phyloP scores from a whole-genome alignment of 2,888 invertebrate genomes.

The Oxystoma pomonae region DNA sequence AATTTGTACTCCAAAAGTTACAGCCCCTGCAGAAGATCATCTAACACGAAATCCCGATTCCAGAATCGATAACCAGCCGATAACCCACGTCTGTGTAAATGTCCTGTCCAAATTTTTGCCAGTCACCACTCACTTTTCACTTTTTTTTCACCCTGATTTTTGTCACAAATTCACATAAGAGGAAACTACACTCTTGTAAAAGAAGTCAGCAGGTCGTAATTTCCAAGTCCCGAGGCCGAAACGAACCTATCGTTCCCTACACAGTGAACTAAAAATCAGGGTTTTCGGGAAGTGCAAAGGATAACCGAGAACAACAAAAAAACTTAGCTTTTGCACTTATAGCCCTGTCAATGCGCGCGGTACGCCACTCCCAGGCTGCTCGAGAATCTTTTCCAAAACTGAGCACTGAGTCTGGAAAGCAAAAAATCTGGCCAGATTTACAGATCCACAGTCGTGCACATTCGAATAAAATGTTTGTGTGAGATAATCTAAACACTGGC shows the following conservation, averaged over 20 bases:
- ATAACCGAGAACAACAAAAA: not conserved
- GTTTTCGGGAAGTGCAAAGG: not conserved
- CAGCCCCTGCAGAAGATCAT: not conserved
- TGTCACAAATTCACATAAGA: not conserved
- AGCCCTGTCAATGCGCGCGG: slow-evolving; percentile 28
- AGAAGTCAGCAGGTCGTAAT: too few species aligned
- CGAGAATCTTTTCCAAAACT: slow-evolving; percentile 4
- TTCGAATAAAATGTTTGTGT: slow-evolving; percentile 14
- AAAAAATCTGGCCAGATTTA: not conserved
- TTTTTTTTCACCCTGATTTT: not conserved
- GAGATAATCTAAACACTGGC: slow-evolving; percentile 21
- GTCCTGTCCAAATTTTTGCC: not conserved
- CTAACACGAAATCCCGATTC: not conserved
- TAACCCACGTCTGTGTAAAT: not conserved
- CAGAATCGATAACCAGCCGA: not conserved
- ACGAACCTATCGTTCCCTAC: not conserved
- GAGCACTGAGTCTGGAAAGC: not conserved
- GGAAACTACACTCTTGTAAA: too few species aligned
- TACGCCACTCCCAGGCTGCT: slow-evolving; percentile 37
- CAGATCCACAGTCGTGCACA: slow-evolving; percentile 18
- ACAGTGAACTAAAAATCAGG: not conserved
- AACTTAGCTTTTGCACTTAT: slow-evolving; percentile 12
- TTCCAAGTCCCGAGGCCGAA: not conserved
- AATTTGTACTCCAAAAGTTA: not conserved
- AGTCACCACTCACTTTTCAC: not conserved